Evolutionary conservation across 1,140 invertebrate genomes (phyloP).

Genomic region (Pseudobourletiella spinata): DNA sequence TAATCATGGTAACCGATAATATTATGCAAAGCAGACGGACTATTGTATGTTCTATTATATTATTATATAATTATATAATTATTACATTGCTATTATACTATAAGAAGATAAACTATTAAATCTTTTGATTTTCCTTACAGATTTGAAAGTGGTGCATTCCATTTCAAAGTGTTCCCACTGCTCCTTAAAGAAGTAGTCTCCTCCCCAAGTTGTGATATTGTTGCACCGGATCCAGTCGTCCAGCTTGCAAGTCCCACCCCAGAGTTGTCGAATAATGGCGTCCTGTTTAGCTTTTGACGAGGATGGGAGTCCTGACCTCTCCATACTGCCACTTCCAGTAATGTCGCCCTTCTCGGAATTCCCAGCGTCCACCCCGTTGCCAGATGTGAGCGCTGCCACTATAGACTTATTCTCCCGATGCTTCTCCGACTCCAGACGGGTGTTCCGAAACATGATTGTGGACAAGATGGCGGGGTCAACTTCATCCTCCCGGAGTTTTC

Average conservation of each 20-base stretch:
- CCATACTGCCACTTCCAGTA: neutral
- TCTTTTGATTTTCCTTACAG: neutral
- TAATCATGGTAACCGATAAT: neutral
- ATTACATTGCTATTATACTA: no score
- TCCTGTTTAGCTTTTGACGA: neutral
- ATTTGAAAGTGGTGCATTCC: neutral
- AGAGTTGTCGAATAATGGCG: constrained; percentile 41
- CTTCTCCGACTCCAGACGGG: neutral
- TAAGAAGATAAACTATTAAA: neutral
- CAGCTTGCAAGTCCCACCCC: constrained; percentile 20
- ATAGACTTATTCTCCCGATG: neutral
- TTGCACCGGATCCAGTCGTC: constrained; percentile 15
- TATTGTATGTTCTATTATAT: no score
- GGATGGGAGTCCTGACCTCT: neutral
- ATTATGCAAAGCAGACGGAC: no score
- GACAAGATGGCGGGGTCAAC: neutral
- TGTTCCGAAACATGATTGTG: neutral
- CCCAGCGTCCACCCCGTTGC: neutral
- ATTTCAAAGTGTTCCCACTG: constrained; percentile 11
- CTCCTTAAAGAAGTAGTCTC: constrained; percentile 11
- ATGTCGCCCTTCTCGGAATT: neutral
- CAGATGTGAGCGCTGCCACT: neutral
- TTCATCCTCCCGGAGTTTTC: no score
- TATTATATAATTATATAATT: no score
- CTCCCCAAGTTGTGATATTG: constrained; percentile 7